Evolutionary conservation across 2,113 vertebrate genomes (phyloP), one percentile per base, ranked within the genome.

Genomic region (Ia io): DNA sequence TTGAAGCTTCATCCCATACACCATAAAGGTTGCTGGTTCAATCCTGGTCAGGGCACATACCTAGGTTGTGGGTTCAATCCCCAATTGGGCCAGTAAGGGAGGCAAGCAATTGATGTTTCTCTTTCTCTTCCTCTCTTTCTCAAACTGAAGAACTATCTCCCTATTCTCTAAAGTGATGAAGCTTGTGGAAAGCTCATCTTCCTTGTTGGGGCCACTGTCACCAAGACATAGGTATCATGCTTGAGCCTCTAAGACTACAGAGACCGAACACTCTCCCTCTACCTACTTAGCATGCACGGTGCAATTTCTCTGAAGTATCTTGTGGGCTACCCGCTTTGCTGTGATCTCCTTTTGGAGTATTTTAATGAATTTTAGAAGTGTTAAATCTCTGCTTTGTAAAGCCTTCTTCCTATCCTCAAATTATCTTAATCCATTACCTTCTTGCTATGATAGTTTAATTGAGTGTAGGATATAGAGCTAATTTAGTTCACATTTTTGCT

Each of bases 361-460:
- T 97, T 98, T 89, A 97, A 94, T 96, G 49, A 37, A 69, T 97
- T 98, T 97, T 90, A 53, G 28, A 94, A 73, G 53, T 96, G 96
- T 92, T 95, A 96, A 89, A 65, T 90, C 73, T 96, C 84, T 90
- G 32, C 94, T 98, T 96, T 88, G 88, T 51, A 97, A 97, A 98
- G 90, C 88, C 76, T 25, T 90, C 92, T 97, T 97, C 80, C 70
- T 97, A 94, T 94, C 88, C 86, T 98, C 80, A 97, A 98, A 98
- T 98, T 97, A 97, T 97, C 96, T 97, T 97, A 97, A 98, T 98
- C 98, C 96, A 97, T 98, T 98, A 95, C 93, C 79, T 97, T 97
- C 93, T 97, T 98, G 94, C 93, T 98, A 96, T 98, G 97, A 97
- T 98, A 97, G 94, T 98, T 98, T 98, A 98, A 98, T 96, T 98